Base-by-base conservation (phyloP, 2,797 vertebrate genomes). In the Spondyliosoma cantharus region DNA sequence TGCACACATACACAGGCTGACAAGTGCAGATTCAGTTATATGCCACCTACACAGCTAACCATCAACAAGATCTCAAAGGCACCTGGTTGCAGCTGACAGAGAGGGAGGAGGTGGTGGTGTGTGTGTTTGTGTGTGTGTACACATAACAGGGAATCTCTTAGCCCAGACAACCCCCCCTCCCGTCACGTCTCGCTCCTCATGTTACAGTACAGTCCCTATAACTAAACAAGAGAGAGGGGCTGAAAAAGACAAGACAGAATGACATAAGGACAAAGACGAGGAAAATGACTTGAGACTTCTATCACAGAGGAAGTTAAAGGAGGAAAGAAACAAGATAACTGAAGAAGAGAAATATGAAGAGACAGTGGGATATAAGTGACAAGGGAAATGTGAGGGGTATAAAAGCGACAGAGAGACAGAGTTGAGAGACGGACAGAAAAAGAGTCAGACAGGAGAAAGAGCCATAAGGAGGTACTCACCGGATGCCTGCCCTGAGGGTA, bases 401-500 rank as follows among this genome's bases (percentile, higher is more conserved):
- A n/a, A 22, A 69, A 82, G 46, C 20, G 49, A 37, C 9, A 73
- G 43, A 78, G 60, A 74, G 68, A 76, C 7, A 59, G 58, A 52
- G 46, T 43, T 12, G 27, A 49, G 53, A 56, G 56, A 74, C 8
- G 27, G 53, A 61, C 13, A 59, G 56, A 54, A 37, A 62, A 14
- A 60, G 53, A 74, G 81, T 27, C 11, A 32, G 75, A 62, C 19
- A 73, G 71, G 65, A 64, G 62, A 61, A 48, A 48, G 71, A 84
- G 77, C 85, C 78, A 71, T 84, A 42, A 82, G 85, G 84, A 86
- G 79, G 79, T 81, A 83, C 96, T 96, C 93, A 97, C 97, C 94
- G 96, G 94, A 93, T 96, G 96, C 92, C 97, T 95, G 79, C 96
- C 96, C 94, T 97, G 96, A 68, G 96, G 95, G 94, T 96, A 97